Base-by-base conservation (phyloP, 2,888 invertebrate genomes). In the Ferrisia virgata region DNA sequence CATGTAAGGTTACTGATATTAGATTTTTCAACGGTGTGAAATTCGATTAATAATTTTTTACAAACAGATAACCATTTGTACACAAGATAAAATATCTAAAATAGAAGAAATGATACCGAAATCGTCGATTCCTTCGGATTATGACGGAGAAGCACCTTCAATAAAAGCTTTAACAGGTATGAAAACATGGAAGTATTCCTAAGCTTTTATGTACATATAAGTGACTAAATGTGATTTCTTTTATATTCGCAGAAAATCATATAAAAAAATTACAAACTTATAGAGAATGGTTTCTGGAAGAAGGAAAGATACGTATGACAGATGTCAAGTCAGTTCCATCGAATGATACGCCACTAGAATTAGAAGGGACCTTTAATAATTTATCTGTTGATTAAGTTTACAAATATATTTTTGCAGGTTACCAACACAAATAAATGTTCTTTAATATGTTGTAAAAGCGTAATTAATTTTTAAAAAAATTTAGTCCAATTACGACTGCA, bases 381-480 rank as follows among this genome's bases (percentile, higher is more conserved):
- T 85, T 87, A 40, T 86, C 86, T 6, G 84, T 87, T 22, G 87
- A 87, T 85, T 87, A 85, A 86, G n/a, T 72, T 64, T n/a, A 33
- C 58, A 15, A 15, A 58, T 78, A n/a, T n/a, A 53, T 58, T 58
- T n/a, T 9, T 79, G 9, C 22, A 79, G 53, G 47, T 47, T 47
- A 47, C 47, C 47, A n/a, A n/a, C n/a, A 43, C 47, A 47, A 47
- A 47, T 76, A 33, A 43, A 76, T 69, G 43, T 31, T 11, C 22
- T 40, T 83, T 25, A 22, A 1, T 28, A 43, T 36, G 39, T 53
- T 53, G 13, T 36, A 36, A 0, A 15, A 4, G 25, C 25, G n/a
- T 43, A 53, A 39, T 28, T 47, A 6, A 6, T 18, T n/a, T 47
- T 47, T 47, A 47, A n/a, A 18, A 47, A 18, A 3, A 0, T n/a